These are phyloP conservation scores for Sitta europaea DNA, from an alignment of 2,113 vertebrate species.

Conservation along the genomic window DNA sequence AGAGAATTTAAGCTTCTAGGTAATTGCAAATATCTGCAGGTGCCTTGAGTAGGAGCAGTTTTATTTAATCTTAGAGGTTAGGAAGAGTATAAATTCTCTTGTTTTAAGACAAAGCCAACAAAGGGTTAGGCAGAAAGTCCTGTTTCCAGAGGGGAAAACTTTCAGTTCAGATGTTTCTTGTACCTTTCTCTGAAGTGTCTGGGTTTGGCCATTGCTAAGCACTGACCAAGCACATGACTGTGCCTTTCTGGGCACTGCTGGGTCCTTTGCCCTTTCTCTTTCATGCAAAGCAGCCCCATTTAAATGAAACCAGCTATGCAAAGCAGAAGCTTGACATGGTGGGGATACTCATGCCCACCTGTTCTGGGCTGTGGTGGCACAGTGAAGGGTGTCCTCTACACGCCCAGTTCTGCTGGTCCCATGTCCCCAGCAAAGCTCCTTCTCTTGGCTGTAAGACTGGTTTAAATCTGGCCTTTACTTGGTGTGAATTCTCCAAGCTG, in stretches of 20 bases:
- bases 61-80: background rate
- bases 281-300: background rate
- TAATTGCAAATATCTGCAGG: background rate
- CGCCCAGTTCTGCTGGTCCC: rapidly evolving
- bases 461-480: background rate
- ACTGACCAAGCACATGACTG: background rate
- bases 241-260: background rate
- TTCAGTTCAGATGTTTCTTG: background rate
- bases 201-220: background rate
- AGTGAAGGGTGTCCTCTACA: background rate
- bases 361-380: background rate
- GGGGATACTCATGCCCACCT: rapidly evolving
- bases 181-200: background rate
- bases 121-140: background rate
- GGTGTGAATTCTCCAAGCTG: conserved; percentile 3
- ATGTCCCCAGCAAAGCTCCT: background rate
- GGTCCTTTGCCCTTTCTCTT: background rate
- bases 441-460: background rate
- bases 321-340: background rate
- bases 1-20: background rate
- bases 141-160: background rate
- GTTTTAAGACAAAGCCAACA: background rate
- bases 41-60: background rate
- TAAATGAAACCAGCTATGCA: background rate
- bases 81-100: background rate